Evolutionary conservation across 2,888 invertebrate genomes (phyloP).

Genomic region (Euspilapteryx auroguttella): DNA sequence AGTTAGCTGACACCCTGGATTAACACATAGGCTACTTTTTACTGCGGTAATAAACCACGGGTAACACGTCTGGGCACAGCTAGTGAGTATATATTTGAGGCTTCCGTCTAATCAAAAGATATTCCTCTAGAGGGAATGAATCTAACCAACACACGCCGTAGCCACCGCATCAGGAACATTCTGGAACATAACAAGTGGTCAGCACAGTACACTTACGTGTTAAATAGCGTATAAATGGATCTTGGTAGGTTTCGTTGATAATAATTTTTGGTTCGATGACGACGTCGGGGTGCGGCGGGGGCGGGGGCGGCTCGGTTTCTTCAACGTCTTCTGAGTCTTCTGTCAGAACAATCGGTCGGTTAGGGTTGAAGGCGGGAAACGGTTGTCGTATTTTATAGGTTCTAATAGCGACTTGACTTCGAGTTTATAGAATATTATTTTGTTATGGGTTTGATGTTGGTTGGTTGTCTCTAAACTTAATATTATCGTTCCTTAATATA

Average conservation of each 20-base stretch:
- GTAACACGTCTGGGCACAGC: too few relatives aligned
- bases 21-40: too few relatives aligned
- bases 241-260: constrained; percentile 3
- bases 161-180: constrained; percentile 25
- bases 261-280: too few relatives aligned
- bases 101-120: too few relatives aligned
- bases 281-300: too few relatives aligned
- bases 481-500: too few relatives aligned
- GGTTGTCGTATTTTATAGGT: constrained; percentile 58
- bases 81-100: too few relatives aligned
- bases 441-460: constrained; percentile 6
- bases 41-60: too few relatives aligned
- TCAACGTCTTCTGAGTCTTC: constrained; percentile 36
- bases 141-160: neutral
- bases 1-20: too few relatives aligned
- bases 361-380: constrained; percentile 19
- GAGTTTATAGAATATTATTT: constrained; percentile 6
- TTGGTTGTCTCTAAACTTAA: too few relatives aligned
- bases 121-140: too few relatives aligned
- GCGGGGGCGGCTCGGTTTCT: constrained; percentile 30
- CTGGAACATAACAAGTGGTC: constrained; percentile 11
- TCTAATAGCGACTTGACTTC: too few relatives aligned
- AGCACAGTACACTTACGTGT: constrained; percentile 38
- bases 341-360: constrained; percentile 24
- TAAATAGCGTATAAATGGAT: constrained; percentile 31